Conservation (phyloP, 1,140 invertebrate species). For the Trichoplusia ni region DNA sequence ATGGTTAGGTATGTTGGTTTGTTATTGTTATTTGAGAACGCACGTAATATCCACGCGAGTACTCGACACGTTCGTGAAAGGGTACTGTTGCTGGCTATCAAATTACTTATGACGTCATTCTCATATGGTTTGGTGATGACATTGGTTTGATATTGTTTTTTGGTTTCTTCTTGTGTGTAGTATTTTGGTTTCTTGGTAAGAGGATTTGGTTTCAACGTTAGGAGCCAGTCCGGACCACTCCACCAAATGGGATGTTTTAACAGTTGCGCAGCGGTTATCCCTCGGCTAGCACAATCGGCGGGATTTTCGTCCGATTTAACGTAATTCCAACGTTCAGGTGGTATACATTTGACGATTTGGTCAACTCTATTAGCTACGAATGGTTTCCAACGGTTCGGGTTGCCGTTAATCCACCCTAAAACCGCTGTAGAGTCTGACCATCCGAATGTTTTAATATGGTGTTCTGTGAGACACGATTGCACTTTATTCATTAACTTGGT, state of each 20-base stretch:
- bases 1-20: constrained; percentile 11
- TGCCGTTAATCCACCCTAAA: background rate
- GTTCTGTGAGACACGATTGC: background rate
- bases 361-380: background rate
- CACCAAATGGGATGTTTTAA: background rate
- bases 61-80: background rate
- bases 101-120: too few species aligned
- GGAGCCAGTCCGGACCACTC: background rate
- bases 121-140: too few species aligned
- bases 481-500: background rate
- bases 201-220: background rate
- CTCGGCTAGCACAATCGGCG: background rate
- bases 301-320: background rate
- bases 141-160: background rate
- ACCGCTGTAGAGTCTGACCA: background rate
- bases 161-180: background rate
- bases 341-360: background rate
- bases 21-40: constrained; percentile 32
- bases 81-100: background rate
- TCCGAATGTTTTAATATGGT: background rate
- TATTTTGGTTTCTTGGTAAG: background rate
- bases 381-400: background rate
- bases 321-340: background rate
- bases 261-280: background rate
- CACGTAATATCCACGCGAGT: constrained; percentile 38